A percentile compares a stretch with the other conserved stretches of the same genome.
Conservation (phyloP, 2,888 invertebrate genomes). For the Synanthedon tipuliformis region DNA sequence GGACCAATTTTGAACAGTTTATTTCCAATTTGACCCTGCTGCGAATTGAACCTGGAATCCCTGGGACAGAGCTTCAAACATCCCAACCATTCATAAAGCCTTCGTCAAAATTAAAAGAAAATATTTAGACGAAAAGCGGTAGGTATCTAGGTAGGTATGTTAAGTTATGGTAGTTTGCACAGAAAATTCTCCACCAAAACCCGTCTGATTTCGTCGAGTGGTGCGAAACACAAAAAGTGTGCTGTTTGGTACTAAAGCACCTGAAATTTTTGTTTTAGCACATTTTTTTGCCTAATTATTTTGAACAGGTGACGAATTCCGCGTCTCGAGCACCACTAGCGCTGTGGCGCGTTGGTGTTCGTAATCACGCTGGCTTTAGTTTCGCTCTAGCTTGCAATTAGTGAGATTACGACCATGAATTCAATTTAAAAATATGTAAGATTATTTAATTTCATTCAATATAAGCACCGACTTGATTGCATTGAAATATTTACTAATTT, state of each 20-base stretch:
- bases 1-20: too few relatives aligned
- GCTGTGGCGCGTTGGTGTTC: conserved; percentile 44
- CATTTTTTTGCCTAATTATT: conserved; percentile 72
- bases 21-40: too few relatives aligned
- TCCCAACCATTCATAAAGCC: too few relatives aligned
- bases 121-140: too few relatives aligned
- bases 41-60: too few relatives aligned
- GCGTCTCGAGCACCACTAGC: conserved; percentile 58
- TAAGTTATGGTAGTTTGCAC: conserved; percentile 23
- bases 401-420: conserved; percentile 31
- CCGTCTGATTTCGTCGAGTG: conserved; percentile 35
- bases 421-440: conserved; percentile 2
- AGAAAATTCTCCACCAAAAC: conserved; percentile 39
- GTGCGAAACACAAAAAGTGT: conserved; percentile 47
- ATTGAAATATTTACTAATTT: too few relatives aligned
- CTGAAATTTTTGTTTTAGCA: conserved; percentile 60
- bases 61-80: too few relatives aligned
- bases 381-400: conserved; percentile 57
- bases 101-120: too few relatives aligned
- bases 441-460: too few relatives aligned
- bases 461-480: too few relatives aligned
- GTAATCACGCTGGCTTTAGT: conserved; percentile 40
- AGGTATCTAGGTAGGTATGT: too few relatives aligned
- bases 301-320: conserved; percentile 69
- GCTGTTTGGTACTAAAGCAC: conserved; percentile 48